Conservation (phyloP, 2,888 invertebrate species). For the Steinernema carpocapsae region DNA sequence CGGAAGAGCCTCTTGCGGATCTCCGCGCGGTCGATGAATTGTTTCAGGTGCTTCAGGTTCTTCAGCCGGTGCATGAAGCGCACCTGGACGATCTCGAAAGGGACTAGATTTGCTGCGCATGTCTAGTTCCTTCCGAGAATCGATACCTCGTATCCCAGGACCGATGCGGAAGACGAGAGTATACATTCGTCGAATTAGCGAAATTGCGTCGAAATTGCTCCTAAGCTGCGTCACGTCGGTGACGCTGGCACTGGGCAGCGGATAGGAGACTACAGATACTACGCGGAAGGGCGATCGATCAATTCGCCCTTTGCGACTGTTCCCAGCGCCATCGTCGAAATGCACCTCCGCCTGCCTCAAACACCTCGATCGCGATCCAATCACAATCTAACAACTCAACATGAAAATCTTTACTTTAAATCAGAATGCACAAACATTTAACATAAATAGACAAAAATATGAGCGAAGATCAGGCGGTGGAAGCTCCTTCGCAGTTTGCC, state of each 20-base stretch:
- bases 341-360: not conserved
- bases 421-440: slow-evolving; percentile 4
- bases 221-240: no score
- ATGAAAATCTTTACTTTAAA: slow-evolving; percentile 1
- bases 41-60: slow-evolving; percentile 79
- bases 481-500: no score
- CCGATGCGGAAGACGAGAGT: not conserved
- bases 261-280: no score
- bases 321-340: not conserved
- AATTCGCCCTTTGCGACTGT: slow-evolving; percentile 4
- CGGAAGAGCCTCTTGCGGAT: slow-evolving; percentile 64
- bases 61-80: slow-evolving; percentile 85
- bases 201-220: not conserved
- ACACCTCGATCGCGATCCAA: no score
- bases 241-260: no score
- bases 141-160: no score
- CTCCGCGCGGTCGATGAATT: slow-evolving; percentile 57
- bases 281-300: not conserved
- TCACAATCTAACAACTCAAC: no score
- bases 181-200: not conserved
- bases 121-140: no score
- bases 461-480: no score
- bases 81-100: slow-evolving; percentile 81
- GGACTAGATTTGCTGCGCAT: no score
- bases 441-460: not conserved